phyloP scores from a whole-genome alignment of 2,113 vertebrate genomes.

The Rhadina sibilatrix region DNA sequence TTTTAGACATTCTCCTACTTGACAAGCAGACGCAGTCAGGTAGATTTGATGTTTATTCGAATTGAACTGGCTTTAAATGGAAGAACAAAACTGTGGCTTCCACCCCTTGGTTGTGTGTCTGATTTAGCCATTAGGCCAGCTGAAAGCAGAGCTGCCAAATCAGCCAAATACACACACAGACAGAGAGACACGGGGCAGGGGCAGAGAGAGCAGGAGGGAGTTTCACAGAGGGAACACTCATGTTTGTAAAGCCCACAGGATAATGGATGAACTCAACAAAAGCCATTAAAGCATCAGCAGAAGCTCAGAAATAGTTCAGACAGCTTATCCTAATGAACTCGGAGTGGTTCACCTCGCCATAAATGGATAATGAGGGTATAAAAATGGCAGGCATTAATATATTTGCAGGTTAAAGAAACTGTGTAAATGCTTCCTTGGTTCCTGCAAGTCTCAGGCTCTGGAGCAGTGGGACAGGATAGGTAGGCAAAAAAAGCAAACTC shows the following conservation, averaged over 20 bases:
- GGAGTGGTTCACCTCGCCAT: background rate
- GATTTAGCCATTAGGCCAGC: constrained; percentile 7
- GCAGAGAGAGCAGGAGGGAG: background rate
- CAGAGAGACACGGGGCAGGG: background rate
- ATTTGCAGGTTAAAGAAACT: constrained; percentile 11
- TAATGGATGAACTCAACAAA: constrained; percentile 34
- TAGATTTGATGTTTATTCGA: constrained; percentile 23
- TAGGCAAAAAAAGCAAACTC: background rate
- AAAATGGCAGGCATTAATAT: constrained; percentile 28
- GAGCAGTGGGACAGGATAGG: background rate
- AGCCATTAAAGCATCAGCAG: constrained; percentile 41
- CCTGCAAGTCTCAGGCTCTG: background rate
- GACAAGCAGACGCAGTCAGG: constrained; percentile 14
- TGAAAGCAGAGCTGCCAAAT: background rate
- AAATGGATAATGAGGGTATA: constrained; percentile 32
- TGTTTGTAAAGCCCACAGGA: background rate
- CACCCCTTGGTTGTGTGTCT: background rate
- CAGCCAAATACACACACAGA: background rate
- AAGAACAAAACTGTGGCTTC: background rate
- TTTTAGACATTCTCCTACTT: background rate
- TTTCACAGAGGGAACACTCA: background rate
- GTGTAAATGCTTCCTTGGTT: constrained; percentile 45
- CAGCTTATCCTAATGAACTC: background rate
- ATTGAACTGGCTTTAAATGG: background rate
- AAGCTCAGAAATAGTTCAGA: background rate